Evolutionary conservation across 2,888 invertebrate species (phyloP).

Genomic region (Platynereis dumerilii): DNA sequence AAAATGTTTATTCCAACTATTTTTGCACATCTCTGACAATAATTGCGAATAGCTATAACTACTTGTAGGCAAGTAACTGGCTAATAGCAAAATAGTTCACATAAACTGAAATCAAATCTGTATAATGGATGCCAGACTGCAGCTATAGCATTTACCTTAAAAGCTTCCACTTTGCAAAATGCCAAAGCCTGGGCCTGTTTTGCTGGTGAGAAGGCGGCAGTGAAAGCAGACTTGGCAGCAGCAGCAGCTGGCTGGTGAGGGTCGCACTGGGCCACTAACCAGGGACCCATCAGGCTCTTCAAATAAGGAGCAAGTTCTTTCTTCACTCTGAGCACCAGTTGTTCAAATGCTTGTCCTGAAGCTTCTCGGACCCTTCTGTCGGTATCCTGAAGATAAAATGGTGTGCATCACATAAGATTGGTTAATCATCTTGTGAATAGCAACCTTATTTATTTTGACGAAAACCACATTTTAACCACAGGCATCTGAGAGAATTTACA

Average conservation of each 20-base stretch:
- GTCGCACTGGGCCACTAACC: conserved; percentile 87
- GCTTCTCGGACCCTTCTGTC: conserved; percentile 86
- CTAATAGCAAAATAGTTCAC: too few species aligned
- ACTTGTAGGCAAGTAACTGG: too few species aligned
- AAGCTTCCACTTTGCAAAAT: conserved; percentile 83
- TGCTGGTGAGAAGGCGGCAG: conserved; percentile 76
- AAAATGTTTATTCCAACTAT: too few species aligned
- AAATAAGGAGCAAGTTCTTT: conserved; percentile 81
- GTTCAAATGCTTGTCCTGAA: conserved; percentile 75
- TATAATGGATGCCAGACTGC: too few species aligned
- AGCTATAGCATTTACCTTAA: conserved; percentile 65
- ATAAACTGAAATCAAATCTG: too few species aligned
- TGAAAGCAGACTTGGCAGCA: conserved; percentile 74
- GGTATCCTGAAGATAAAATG: conserved; percentile 71
- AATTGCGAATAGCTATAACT: too few species aligned
- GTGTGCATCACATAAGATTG: background rate
- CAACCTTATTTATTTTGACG: too few species aligned
- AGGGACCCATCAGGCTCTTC: conserved; percentile 78
- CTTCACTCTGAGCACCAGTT: conserved; percentile 71
- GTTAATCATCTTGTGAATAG: conserved; percentile 1
- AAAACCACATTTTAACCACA: too few species aligned
- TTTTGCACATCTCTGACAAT: too few species aligned
- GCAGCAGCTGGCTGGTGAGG: conserved; percentile 83
- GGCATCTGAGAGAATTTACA: too few species aligned
- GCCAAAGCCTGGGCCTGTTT: conserved; percentile 81